Conservation (phyloP, 2,888 invertebrate species). For the Torymus tubicola region DNA sequence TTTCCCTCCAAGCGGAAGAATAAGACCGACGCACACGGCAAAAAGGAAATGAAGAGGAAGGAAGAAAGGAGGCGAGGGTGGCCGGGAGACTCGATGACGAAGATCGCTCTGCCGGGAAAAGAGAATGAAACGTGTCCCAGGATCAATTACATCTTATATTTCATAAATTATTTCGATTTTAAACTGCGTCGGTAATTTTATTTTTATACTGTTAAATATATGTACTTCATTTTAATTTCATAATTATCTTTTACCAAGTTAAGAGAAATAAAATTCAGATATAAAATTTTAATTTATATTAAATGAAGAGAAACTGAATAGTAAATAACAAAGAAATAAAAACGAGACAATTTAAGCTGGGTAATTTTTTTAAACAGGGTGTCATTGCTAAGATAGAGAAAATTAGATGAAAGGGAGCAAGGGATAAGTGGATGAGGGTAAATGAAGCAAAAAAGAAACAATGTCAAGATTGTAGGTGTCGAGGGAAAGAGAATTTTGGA, state of each 20-base stretch:
- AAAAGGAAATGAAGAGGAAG: conserved; percentile 26
- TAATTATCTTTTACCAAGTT: too few relatives aligned
- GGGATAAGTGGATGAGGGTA: background rate
- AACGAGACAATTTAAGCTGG: background rate
- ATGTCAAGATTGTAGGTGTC: too few relatives aligned
- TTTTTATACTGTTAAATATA: too few relatives aligned
- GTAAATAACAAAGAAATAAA: background rate
- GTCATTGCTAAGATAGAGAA: background rate
- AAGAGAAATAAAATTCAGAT: too few relatives aligned
- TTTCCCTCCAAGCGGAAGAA: background rate
- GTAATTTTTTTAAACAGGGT: background rate
- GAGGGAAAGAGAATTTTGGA: too few relatives aligned
- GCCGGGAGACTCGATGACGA: conserved; percentile 37
- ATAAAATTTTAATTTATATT: too few relatives aligned
- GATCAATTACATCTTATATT: background rate
- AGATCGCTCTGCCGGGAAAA: conserved; percentile 16
- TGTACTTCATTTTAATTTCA: too few relatives aligned
- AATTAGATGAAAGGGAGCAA: conserved; percentile 17
- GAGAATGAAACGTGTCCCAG: background rate
- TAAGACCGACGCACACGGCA: conserved; percentile 1
- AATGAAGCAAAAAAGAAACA: background rate
- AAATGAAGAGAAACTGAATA: too few relatives aligned
- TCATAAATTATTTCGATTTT: too few relatives aligned
- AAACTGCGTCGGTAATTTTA: too few relatives aligned
- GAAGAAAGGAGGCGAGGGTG: conserved; percentile 42